These are phyloP conservation scores for Picathartes gymnocephalus DNA, from an alignment of 2,113 vertebrate genomes.

Conservation along the genomic window DNA sequence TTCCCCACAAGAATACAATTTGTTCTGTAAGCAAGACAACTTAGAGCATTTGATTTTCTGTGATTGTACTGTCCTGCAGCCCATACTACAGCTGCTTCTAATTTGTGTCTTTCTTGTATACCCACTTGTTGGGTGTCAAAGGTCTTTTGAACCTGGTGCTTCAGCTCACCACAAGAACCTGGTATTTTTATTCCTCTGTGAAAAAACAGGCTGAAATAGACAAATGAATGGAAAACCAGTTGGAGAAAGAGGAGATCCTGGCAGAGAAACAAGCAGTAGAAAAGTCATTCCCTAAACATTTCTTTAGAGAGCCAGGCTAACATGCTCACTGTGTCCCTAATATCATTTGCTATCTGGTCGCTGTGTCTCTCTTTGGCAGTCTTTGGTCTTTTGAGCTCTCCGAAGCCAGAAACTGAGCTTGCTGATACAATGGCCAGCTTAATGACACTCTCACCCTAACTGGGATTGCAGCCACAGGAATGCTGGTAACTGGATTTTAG, in stretches of 20 bases:
- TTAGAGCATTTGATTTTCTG: not conserved
- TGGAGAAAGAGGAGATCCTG: not conserved
- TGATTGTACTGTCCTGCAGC: not conserved
- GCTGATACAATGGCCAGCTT: not conserved
- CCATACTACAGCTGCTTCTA: not conserved
- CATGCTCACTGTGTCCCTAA: not conserved
- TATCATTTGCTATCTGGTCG: not conserved
- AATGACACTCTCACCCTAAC: not conserved
- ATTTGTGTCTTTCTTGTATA: not conserved
- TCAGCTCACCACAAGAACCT: not conserved
- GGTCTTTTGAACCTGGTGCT: not conserved
- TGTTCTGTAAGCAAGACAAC: not conserved
- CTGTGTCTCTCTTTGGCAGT: not conserved
- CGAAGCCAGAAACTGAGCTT: not conserved
- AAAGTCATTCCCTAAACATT: not conserved
- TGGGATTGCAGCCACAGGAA: not conserved
- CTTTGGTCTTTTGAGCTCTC: not conserved
- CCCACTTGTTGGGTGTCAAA: not conserved
- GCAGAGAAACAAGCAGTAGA: not conserved
- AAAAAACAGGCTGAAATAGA: not conserved
- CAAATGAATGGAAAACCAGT: not conserved
- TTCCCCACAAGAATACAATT: slow-evolving; percentile 22
- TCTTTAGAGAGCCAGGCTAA: not conserved
- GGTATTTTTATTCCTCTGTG: not conserved
- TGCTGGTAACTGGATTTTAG: not conserved